These are phyloP conservation scores for Micromesistius poutassou DNA, from an alignment of 2,797 vertebrate genomes.

Conservation along the genomic window DNA sequence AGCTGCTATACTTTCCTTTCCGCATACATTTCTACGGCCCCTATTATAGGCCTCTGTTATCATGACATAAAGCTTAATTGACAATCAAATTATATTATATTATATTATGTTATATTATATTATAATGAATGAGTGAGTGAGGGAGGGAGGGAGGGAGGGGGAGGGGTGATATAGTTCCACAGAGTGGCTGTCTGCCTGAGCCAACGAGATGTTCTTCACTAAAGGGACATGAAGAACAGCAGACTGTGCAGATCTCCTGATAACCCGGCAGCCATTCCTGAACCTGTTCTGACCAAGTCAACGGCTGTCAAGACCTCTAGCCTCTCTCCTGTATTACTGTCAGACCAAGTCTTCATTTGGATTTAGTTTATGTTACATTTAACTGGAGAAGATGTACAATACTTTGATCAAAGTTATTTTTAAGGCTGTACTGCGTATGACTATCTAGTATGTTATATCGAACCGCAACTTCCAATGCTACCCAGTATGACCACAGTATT, in stretches of 20 bases:
- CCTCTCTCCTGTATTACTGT: not conserved
- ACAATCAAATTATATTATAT: not conserved
- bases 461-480: not conserved
- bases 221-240: not conserved
- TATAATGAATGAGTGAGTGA: not conserved
- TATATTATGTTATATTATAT: not conserved
- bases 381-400: not conserved
- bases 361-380: too few species aligned
- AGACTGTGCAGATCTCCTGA: slow-evolving; percentile 1
- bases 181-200: not conserved
- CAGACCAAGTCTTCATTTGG: too few species aligned
- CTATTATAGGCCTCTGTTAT: not conserved
- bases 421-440: not conserved
- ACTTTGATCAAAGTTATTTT: not conserved
- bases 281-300: not conserved
- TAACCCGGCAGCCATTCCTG: not conserved
- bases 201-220: not conserved
- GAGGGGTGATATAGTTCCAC: not conserved
- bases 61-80: slow-evolving; percentile 2
- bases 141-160: too few species aligned
- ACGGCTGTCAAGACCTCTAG: not conserved
- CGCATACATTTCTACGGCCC: not conserved
- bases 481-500: not conserved
- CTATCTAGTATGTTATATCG: not conserved
- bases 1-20: not conserved